Conservation (phyloP, 2,888 invertebrate genomes). For the Macaria liturata region DNA sequence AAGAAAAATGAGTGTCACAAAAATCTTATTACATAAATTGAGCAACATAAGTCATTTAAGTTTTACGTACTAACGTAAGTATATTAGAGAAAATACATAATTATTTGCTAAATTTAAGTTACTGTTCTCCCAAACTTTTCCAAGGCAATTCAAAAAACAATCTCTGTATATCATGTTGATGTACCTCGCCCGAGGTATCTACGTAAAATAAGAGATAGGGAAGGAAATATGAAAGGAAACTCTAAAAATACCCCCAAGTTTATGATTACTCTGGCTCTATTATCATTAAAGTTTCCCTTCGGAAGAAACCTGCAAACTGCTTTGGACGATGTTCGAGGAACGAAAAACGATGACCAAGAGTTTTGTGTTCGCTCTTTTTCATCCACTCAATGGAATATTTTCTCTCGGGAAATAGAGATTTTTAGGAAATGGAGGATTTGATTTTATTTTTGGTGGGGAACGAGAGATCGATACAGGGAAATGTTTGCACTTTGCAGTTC, state of each 20-base stretch:
- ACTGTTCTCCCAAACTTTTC: no score
- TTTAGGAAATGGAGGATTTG: not conserved
- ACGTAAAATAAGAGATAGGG: slow-evolving; percentile 13
- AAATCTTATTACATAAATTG: no score
- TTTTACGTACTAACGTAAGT: no score
- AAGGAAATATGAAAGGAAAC: slow-evolving; percentile 16
- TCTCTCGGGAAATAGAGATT: slow-evolving; percentile 10
- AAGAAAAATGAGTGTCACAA: no score
- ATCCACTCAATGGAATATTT: slow-evolving; percentile 6
- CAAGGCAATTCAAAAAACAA: no score
- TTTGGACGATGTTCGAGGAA: slow-evolving; percentile 22
- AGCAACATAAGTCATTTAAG: no score
- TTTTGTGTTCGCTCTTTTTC: slow-evolving; percentile 13
- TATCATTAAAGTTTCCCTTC: slow-evolving; percentile 28
- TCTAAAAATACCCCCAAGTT: slow-evolving; percentile 25
- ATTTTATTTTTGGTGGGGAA: not conserved
- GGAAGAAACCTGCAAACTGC: slow-evolving; percentile 26
- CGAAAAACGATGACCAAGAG: slow-evolving; percentile 22
- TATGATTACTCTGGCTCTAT: slow-evolving; percentile 26
- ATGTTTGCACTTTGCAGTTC: no score
- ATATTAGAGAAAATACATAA: no score
- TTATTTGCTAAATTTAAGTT: no score
- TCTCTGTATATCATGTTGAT: not conserved
- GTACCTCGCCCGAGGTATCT: slow-evolving; percentile 14
- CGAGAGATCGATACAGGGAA: no score